Base-by-base conservation (phyloP, 1,140 invertebrate species). In the Drosophila setifemur region DNA sequence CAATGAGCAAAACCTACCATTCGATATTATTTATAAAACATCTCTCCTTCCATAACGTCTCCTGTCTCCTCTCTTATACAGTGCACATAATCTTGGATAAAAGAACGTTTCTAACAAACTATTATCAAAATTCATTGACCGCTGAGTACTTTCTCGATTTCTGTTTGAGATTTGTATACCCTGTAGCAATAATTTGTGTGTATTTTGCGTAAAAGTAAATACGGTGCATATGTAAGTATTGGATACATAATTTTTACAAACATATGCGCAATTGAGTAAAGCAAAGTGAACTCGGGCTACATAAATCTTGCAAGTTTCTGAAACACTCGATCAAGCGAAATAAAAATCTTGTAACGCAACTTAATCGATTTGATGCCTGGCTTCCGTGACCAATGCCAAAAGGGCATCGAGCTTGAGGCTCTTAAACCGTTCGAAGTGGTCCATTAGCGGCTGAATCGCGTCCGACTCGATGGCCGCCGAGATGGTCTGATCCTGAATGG, bases 401-500 rank as follows among this genome's bases (percentile, higher is more conserved):
- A 90, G 71, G n/a, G 87, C 82, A 61, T 90, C 89, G 11, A 90
- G 54, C 52, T 90, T 89, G 18, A 90, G 60, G 55, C 89, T 78
- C 60, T 89, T 76, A 37, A 90, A 90, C 47, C 88, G 85, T 25
- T 87, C 88, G 58, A 90, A 89, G 60, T 90, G 89, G 66, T 88
- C 53, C 71, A 90, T 86, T 43, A 90, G 63, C 19, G 88, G 88
- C 53, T 90, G 78, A 53, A 90, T 89, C n/a, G 85, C 82, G 67
- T 90, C 85, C 1, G 88, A 89, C 37, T 90, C 89, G 42, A 90
- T 90, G 21, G 85, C 87, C 18, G 86, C 89, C 11, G 78, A 88
- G 40, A 90, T 88, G 45, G 88, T 89, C 39, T 90, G 89, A 60
- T 88, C 82, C 44, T 90, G 85, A 28, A 89, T 87, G 19, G 88